phyloP scores from a whole-genome alignment of 2,797 vertebrate genomes.

The Danio aesculapii region DNA sequence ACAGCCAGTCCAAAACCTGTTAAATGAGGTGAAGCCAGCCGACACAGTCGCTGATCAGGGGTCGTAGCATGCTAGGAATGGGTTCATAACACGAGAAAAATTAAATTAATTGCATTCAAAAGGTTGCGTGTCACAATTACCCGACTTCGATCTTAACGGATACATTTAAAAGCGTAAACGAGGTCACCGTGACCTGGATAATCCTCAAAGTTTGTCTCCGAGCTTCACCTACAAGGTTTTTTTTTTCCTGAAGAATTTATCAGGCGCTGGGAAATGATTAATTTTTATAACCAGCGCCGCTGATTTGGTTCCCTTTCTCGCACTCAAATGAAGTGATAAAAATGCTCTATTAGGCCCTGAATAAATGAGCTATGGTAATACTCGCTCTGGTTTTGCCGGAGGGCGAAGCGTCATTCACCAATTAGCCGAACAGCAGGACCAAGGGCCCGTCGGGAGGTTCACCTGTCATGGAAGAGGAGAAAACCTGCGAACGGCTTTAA shows the following conservation, averaged over 20 bases:
- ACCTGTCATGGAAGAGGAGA: conserved; percentile 45
- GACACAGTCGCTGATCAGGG: conserved; percentile 27
- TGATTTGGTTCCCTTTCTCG: conserved; percentile 35
- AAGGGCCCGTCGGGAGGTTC: conserved; percentile 18
- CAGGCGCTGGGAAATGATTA: conserved; percentile 30
- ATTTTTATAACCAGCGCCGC: conserved; percentile 21
- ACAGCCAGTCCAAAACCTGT: conserved; percentile 10
- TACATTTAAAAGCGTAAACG: background rate
- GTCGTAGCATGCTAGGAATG: background rate
- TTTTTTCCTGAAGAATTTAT: conserved; percentile 9
- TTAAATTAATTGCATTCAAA: conserved; percentile 4
- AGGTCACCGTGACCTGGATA: background rate
- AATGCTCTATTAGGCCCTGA: conserved; percentile 46
- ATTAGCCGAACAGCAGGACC: conserved; percentile 57
- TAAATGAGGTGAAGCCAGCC: conserved; percentile 12
- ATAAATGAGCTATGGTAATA: conserved; percentile 49
- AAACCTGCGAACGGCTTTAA: background rate
- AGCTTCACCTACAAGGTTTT: background rate
- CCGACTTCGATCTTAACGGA: background rate
- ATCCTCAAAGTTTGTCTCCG: conserved; percentile 12
- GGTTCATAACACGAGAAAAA: conserved; percentile 6
- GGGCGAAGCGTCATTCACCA: conserved; percentile 57
- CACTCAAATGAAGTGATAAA: conserved; percentile 18
- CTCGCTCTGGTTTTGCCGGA: conserved; percentile 37
- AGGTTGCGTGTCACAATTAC: conserved; percentile 5